These are phyloP conservation scores for Amazona vittata DNA, from an alignment of 2,113 vertebrate species.

Conservation along the genomic window DNA sequence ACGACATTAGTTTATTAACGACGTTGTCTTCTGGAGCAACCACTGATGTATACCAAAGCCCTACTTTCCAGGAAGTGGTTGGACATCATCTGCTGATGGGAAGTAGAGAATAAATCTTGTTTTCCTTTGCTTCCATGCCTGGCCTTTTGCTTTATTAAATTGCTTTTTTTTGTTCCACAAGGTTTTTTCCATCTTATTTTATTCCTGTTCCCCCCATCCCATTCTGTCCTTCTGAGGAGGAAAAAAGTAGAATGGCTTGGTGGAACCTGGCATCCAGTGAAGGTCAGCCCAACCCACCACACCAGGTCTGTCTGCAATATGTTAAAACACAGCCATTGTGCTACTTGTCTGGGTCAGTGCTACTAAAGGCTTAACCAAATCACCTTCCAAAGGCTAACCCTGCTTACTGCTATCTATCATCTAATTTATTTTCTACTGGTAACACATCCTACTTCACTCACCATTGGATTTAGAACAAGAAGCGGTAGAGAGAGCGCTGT, in stretches of 20 bases:
- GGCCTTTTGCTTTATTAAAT: not conserved
- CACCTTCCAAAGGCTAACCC: not conserved
- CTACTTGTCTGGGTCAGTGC: not conserved
- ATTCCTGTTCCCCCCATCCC: not conserved
- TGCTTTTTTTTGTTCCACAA: not conserved
- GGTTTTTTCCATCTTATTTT: not conserved
- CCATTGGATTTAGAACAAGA: not conserved
- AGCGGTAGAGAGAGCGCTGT: not conserved
- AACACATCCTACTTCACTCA: not conserved
- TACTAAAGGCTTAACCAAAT: not conserved
- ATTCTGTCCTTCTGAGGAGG: not conserved
- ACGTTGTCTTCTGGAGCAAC: not conserved
- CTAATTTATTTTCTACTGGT: not conserved
- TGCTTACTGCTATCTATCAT: not conserved
- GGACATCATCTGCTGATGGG: not conserved
- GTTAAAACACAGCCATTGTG: not conserved
- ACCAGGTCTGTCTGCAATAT: not conserved
- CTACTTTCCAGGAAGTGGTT: not conserved
- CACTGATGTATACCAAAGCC: not conserved
- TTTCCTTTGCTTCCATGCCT: fast-evolving
- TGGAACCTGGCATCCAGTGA: not conserved
- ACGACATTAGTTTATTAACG: not conserved
- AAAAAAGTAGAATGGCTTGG: not conserved
- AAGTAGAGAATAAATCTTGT: not conserved
- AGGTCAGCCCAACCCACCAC: not conserved